These are phyloP conservation scores for Eueremaeus valkanovi DNA, from an alignment of 2,888 invertebrate species.

Conservation along the genomic window DNA sequence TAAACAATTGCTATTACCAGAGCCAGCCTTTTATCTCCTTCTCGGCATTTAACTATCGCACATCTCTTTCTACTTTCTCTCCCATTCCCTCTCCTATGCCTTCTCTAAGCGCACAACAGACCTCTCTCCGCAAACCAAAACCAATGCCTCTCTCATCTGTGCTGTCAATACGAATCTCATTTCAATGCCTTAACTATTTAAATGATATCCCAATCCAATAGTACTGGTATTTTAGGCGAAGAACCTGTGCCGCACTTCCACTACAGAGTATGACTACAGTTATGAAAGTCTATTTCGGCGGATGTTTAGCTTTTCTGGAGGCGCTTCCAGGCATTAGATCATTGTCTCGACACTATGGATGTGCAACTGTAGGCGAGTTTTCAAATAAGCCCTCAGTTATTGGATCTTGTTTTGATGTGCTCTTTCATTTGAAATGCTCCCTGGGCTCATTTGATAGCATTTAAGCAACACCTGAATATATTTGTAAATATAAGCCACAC, in stretches of 20 bases:
- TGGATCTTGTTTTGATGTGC: too few species aligned
- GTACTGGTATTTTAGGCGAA: not conserved
- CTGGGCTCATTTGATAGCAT: too few species aligned
- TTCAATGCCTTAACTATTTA: too few species aligned
- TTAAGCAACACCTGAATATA: too few species aligned
- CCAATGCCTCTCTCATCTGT: not conserved
- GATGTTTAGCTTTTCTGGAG: conserved; percentile 3
- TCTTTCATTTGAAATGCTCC: too few species aligned
- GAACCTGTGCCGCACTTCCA: not conserved
- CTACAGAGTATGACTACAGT: too few species aligned
- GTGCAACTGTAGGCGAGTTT: too few species aligned
- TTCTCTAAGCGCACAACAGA: not conserved
- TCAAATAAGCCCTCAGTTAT: too few species aligned
- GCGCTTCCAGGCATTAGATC: conserved; percentile 14
- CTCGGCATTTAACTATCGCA: conserved; percentile 4
- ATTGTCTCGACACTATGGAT: conserved; percentile 26
- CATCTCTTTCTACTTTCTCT: not conserved
- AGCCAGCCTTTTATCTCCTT: not conserved
- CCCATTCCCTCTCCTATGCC: not conserved
- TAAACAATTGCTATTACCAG: conserved; percentile 30
- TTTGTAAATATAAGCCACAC: too few species aligned
- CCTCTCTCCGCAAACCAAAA: not conserved
- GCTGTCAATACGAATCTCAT: not conserved
- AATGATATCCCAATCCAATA: not conserved
- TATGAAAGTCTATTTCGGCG: too few species aligned